Conservation (phyloP, 2,888 invertebrate species). For the Notodonta ziczac region DNA sequence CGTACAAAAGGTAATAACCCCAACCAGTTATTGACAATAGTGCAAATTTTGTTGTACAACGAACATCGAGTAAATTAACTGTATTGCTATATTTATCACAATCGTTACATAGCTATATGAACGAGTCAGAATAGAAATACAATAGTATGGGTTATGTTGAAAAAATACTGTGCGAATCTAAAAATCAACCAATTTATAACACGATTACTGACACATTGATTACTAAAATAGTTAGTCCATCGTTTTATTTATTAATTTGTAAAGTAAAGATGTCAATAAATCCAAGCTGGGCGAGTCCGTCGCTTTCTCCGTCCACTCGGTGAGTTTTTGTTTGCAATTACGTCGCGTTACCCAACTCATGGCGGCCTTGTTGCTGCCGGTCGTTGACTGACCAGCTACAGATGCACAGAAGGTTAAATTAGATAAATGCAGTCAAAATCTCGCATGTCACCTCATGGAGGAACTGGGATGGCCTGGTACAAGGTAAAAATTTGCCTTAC, state of each 20-base stretch:
- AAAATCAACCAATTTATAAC: background rate
- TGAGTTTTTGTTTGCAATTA: conserved; percentile 33
- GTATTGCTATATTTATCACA: too few species aligned
- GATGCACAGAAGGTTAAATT: background rate
- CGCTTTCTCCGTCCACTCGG: conserved; percentile 25
- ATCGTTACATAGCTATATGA: too few species aligned
- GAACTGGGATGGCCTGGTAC: too few species aligned
- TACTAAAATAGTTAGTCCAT: background rate
- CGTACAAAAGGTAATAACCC: too few species aligned
- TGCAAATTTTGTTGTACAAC: too few species aligned
- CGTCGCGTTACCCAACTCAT: conserved; percentile 3
- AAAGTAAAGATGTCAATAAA: background rate
- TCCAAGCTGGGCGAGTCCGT: conserved; percentile 20
- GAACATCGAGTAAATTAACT: too few species aligned
- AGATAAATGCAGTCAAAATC: background rate
- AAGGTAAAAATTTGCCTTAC: too few species aligned
- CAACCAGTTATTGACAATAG: too few species aligned
- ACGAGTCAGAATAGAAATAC: too few species aligned
- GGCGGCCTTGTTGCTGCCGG: conserved; percentile 1
- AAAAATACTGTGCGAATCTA: background rate
- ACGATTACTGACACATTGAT: background rate
- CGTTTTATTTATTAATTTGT: background rate
- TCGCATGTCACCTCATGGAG: too few species aligned
- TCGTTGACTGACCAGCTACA: background rate
- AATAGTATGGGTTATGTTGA: too few species aligned